A percentile compares a stretch with the other conserved stretches of the same genome.
Conservation (phyloP, 2,888 invertebrate species). For the Frankliniella fusca region DNA sequence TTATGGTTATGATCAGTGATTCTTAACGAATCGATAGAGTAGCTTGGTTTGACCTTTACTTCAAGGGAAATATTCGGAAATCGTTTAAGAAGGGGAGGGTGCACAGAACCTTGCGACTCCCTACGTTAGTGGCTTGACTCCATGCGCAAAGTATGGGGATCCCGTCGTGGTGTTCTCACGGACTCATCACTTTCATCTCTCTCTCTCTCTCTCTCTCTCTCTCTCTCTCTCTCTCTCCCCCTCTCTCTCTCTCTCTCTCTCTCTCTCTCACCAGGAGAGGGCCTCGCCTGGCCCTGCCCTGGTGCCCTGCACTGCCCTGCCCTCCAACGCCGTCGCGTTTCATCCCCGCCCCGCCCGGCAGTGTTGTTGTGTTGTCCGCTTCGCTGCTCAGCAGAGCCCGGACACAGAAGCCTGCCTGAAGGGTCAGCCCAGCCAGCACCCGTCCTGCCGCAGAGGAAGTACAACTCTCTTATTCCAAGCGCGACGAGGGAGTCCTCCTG, state of each 20-base stretch:
- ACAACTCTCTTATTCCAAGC: not conserved
- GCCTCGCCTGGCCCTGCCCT: not conserved
- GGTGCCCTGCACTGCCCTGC: not conserved
- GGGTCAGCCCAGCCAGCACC: not conserved
- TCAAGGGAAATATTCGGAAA: too few species aligned
- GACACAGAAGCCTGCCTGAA: not conserved
- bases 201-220: not conserved
- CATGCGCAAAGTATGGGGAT: not conserved
- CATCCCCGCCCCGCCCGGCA: not conserved
- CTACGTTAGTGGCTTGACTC: too few species aligned
- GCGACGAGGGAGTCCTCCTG: not conserved
- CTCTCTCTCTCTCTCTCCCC: too few species aligned
- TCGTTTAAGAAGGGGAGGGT: too few species aligned
- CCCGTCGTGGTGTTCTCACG: not conserved
- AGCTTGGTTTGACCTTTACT: too few species aligned
- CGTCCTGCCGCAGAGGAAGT: not conserved
- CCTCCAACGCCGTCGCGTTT: too few species aligned
- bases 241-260: not conserved
- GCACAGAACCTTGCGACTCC: too few species aligned
- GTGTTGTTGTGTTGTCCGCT: not conserved
- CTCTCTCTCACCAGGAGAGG: not conserved
- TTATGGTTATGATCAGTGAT: too few species aligned
- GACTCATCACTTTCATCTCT: conserved; percentile 10
- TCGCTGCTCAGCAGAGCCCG: not conserved
- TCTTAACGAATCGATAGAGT: too few species aligned